Evolutionary conservation across 1,140 invertebrate genomes (phyloP).

Genomic region (Cydia pomonella): DNA sequence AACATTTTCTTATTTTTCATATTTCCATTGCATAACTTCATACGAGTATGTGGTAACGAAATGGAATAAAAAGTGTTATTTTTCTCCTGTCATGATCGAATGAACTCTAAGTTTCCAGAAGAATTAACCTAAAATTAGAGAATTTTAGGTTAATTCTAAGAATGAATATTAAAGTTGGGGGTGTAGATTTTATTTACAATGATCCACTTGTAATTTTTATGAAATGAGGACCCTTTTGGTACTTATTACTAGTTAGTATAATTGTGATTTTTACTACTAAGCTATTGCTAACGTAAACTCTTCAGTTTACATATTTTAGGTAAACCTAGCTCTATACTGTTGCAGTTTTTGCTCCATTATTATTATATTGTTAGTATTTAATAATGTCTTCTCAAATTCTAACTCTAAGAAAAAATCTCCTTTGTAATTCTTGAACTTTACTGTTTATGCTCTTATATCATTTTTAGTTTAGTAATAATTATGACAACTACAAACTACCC

Average conservation of each 20-base stretch:
- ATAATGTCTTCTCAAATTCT: constrained; percentile 20
- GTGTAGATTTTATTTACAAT: background rate
- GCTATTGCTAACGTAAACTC: constrained; percentile 29
- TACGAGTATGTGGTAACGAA: too few relatives aligned
- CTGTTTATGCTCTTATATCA: background rate
- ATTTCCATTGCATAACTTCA: too few relatives aligned
- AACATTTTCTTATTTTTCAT: too few relatives aligned
- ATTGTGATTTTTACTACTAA: constrained; percentile 29
- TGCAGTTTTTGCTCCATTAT: constrained; percentile 30
- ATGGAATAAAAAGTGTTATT: too few relatives aligned
- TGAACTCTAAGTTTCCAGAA: too few relatives aligned
- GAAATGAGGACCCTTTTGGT: background rate
- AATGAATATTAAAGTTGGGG: background rate
- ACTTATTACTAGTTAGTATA: constrained; percentile 31
- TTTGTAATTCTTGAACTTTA: constrained; percentile 18
- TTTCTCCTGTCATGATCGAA: too few relatives aligned
- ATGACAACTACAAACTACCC: background rate
- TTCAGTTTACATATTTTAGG: constrained; percentile 26
- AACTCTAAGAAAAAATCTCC: background rate
- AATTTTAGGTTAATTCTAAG: too few relatives aligned
- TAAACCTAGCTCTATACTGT: constrained; percentile 22
- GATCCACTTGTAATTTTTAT: background rate
- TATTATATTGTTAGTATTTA: constrained; percentile 19
- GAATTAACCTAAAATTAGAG: too few relatives aligned
- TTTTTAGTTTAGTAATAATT: constrained; percentile 22